Conservation (phyloP, 2,113 vertebrate genomes). For the Dasypus novemcinctus region DNA sequence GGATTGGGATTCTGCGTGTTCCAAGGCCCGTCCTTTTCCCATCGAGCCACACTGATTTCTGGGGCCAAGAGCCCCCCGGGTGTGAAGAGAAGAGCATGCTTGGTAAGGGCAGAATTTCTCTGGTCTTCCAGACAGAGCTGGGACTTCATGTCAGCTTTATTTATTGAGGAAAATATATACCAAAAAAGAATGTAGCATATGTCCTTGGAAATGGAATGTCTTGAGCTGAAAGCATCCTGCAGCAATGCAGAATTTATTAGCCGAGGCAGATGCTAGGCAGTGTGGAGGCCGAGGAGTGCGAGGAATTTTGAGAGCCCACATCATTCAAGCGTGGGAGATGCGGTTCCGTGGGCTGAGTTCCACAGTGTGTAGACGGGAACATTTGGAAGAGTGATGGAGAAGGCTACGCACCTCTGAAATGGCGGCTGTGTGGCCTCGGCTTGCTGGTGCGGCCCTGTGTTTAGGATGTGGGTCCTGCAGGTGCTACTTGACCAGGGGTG, state of each 20-base stretch:
- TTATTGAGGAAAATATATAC: constrained; percentile 1
- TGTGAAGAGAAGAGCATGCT: background rate
- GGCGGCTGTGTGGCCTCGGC: background rate
- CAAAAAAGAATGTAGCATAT: background rate
- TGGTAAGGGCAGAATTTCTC: background rate
- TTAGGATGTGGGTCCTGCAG: background rate
- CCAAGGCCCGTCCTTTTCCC: background rate
- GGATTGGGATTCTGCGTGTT: background rate
- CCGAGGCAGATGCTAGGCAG: background rate
- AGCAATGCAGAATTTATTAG: background rate
- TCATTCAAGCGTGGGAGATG: background rate
- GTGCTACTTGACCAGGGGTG: background rate
- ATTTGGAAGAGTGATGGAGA: background rate
- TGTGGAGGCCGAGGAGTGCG: background rate
- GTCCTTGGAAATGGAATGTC: constrained; percentile 19
- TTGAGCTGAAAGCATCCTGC: background rate
- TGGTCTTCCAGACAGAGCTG: background rate
- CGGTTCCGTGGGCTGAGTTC: background rate
- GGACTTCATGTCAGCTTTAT: background rate
- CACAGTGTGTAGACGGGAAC: background rate
- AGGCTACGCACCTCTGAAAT: background rate
- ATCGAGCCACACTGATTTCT: background rate
- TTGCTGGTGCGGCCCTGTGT: background rate
- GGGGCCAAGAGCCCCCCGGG: background rate
- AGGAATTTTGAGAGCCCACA: constrained; percentile 1